Percentiles rank a stretch among this genome's conserved stretches.
Conservation (phyloP, 2,888 invertebrate species). For the Drosophila subsilvestris region DNA sequence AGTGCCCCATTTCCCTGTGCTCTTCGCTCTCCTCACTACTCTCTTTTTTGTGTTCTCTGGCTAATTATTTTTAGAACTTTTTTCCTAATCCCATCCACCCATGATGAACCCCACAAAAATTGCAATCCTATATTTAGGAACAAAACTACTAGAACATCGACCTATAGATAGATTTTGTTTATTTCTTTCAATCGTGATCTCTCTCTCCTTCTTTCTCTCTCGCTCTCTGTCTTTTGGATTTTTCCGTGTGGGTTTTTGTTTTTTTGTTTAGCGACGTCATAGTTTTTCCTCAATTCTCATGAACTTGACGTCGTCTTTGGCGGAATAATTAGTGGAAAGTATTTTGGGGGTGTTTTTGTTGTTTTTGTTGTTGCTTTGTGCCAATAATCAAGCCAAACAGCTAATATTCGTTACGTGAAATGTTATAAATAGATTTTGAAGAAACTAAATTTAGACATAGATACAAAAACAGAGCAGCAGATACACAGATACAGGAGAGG, state of each 20-base stretch:
- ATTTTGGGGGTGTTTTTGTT: slow-evolving; percentile 41
- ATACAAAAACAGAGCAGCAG: slow-evolving; percentile 28
- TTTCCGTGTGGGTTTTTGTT: slow-evolving; percentile 37
- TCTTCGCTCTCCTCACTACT: not conserved
- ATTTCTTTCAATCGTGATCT: slow-evolving; percentile 29
- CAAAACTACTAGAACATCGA: slow-evolving; percentile 25
- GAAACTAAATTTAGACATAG: slow-evolving; percentile 63
- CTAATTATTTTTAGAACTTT: slow-evolving; percentile 59
- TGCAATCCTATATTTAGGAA: slow-evolving; percentile 51
- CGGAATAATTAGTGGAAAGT: slow-evolving; percentile 59
- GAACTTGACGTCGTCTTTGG: slow-evolving; percentile 69
- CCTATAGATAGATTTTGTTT: slow-evolving; percentile 46
- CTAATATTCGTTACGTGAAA: slow-evolving; percentile 73
- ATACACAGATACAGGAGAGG: not conserved
- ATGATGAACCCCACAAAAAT: slow-evolving; percentile 42
- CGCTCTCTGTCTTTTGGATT: slow-evolving; percentile 2
- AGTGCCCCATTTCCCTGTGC: slow-evolving; percentile 66
- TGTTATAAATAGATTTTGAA: slow-evolving; percentile 62
- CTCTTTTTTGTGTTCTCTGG: not conserved
- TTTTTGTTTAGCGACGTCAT: slow-evolving; percentile 51
- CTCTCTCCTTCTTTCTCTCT: too few relatives aligned
- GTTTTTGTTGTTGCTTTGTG: slow-evolving; percentile 36
- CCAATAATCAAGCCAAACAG: slow-evolving; percentile 60
- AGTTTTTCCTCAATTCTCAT: slow-evolving; percentile 48
- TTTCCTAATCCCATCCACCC: slow-evolving; percentile 7